These are phyloP conservation scores for Zaprionus bogoriensis DNA, from an alignment of 2,888 invertebrate species.

Conservation along the genomic window DNA sequence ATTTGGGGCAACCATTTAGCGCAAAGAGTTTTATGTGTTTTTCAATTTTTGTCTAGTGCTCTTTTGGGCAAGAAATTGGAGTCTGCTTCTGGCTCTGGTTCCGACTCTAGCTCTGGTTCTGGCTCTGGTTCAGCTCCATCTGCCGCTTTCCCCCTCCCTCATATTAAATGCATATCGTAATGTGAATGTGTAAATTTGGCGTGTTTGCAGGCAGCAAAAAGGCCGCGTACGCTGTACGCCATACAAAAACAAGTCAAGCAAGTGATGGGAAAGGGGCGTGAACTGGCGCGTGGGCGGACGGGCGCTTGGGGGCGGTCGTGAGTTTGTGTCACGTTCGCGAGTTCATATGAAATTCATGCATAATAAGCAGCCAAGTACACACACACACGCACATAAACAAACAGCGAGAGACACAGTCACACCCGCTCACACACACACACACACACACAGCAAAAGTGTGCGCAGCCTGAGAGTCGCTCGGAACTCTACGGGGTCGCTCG, in stretches of 20 bases:
- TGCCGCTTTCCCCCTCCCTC: conserved; percentile 30
- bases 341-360: conserved; percentile 74
- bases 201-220: conserved; percentile 39
- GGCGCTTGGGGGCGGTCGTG: conserved; percentile 50
- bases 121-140: background rate
- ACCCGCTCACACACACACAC: conserved; percentile 1
- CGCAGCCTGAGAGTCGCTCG: conserved; percentile 49
- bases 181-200: conserved; percentile 71
- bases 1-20: conserved; percentile 42
- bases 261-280: background rate
- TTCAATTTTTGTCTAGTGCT: conserved; percentile 43
- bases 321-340: conserved; percentile 75
- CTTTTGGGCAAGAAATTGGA: conserved; percentile 2
- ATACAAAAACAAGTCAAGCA: conserved; percentile 7
- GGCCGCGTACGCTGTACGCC: conserved; percentile 20
- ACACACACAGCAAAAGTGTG: background rate
- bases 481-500: conserved; percentile 44
- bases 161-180: conserved; percentile 73
- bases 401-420: conserved; percentile 15
- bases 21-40: conserved; percentile 67
- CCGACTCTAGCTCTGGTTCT: background rate
- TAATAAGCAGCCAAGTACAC: conserved; percentile 71
- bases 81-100: background rate
- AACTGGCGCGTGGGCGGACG: background rate
- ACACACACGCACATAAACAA: conserved; percentile 22